Conservation (phyloP, 2,888 invertebrate species). For the Hirudinaria manillensis region DNA sequence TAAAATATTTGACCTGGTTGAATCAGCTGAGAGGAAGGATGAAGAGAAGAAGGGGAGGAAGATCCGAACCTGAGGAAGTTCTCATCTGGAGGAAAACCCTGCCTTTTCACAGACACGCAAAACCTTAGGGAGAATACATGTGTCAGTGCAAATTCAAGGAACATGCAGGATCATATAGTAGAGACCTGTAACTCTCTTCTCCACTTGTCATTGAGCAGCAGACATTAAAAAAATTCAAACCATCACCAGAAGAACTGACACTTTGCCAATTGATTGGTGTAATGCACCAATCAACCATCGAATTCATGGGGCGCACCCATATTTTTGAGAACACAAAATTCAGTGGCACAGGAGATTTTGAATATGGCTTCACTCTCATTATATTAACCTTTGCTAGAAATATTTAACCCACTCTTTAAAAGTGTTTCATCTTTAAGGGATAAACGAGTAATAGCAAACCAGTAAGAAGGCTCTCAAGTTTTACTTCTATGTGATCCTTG, state of each 20-base stretch:
- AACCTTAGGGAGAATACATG: conserved; percentile 59
- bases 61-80: background rate
- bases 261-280: conserved; percentile 62
- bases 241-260: background rate
- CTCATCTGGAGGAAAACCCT: conserved; percentile 69
- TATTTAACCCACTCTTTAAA: background rate
- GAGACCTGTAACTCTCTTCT: conserved; percentile 42
- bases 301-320: conserved; percentile 66
- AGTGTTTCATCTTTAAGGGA: background rate
- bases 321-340: conserved; percentile 69
- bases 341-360: conserved; percentile 68
- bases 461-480: conserved; percentile 58
- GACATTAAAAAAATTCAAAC: conserved; percentile 22
- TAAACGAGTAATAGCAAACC: background rate
- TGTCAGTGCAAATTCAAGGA: too few relatives aligned
- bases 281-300: conserved; percentile 57
- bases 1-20: conserved; percentile 14
- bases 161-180: too few relatives aligned
- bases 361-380: conserved; percentile 35
- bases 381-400: conserved; percentile 26
- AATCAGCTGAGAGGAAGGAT: background rate
- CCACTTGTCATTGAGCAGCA: conserved; percentile 41
- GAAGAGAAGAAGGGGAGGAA: background rate
- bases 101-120: conserved; percentile 71
- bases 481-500: conserved; percentile 59